Evolutionary conservation across 2,888 invertebrate species (phyloP).

Genomic region (Limnephilus marmoratus): DNA sequence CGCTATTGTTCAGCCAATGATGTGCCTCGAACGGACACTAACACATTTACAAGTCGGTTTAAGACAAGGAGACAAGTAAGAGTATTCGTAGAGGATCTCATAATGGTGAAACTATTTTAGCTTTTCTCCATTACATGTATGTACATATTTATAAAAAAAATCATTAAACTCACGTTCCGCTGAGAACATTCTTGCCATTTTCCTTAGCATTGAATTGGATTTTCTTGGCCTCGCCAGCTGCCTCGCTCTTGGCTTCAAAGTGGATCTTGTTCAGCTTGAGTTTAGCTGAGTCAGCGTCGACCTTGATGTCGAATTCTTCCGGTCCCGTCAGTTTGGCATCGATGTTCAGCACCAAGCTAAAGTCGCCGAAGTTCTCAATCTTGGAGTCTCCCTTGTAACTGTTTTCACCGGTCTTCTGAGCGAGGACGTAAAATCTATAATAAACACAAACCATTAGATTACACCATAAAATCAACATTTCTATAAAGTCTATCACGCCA

Average conservation of each 20-base stretch:
- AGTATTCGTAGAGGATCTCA: no score
- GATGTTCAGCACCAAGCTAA: constrained; percentile 76
- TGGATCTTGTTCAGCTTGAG: constrained; percentile 81
- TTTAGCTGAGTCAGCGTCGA: constrained; percentile 80
- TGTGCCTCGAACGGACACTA: no score
- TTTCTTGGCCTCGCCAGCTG: constrained; percentile 78
- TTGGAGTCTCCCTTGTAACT: constrained; percentile 79
- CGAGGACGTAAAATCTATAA: constrained; percentile 72
- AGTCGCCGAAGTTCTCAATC: constrained; percentile 76
- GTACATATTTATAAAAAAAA: not conserved
- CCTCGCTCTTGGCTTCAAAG: constrained; percentile 81
- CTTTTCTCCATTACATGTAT: not conserved
- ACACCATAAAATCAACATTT: not conserved
- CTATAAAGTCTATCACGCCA: not conserved
- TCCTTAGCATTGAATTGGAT: constrained; percentile 81
- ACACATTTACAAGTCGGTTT: no score
- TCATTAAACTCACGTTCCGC: constrained; percentile 79
- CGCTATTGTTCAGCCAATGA: no score
- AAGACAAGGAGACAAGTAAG: no score
- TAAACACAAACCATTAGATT: not conserved
- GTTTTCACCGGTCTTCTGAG: constrained; percentile 74
- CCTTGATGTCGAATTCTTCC: constrained; percentile 81
- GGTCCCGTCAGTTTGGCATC: constrained; percentile 78
- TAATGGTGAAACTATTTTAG: no score
- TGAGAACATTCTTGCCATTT: constrained; percentile 81